These are phyloP conservation scores for Xylota segnis DNA, from an alignment of 2,888 invertebrate genomes.

Conservation along the genomic window DNA sequence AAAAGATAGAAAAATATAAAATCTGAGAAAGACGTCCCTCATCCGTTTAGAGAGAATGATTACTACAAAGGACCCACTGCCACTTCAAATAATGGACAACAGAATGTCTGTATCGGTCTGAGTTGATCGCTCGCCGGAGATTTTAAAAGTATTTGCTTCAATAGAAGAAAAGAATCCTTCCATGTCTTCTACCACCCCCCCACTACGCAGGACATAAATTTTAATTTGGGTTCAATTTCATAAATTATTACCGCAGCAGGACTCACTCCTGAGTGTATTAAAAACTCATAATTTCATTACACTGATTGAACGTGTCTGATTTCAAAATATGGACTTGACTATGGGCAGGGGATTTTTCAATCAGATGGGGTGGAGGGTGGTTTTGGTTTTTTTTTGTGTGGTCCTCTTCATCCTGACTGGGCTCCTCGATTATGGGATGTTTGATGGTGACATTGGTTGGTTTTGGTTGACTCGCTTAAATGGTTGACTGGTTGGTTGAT, in stretches of 20 bases:
- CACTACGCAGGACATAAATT: slow-evolving; percentile 39
- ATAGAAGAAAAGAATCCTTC: slow-evolving; percentile 35
- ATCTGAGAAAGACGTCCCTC: slow-evolving; percentile 21
- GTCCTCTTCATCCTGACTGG: slow-evolving; percentile 6
- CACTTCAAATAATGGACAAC: slow-evolving; percentile 63
- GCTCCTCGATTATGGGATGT: slow-evolving; percentile 28
- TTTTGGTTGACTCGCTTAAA: slow-evolving; percentile 31
- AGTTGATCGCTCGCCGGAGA: not conserved
- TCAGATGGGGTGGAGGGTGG: not conserved
- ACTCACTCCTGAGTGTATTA: slow-evolving; percentile 51
- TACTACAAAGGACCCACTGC: slow-evolving; percentile 61
- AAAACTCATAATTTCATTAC: slow-evolving; percentile 70
- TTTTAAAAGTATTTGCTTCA: slow-evolving; percentile 51
- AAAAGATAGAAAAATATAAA: slow-evolving; percentile 23
- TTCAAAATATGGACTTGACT: slow-evolving; percentile 17
- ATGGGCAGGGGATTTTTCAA: not conserved
- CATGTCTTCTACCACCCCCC: not conserved
- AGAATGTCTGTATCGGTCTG: slow-evolving; percentile 31
- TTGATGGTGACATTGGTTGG: slow-evolving; percentile 38
- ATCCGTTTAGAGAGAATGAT: slow-evolving; percentile 36
- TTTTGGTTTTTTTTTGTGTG: not conserved
- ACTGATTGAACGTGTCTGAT: slow-evolving; percentile 63
- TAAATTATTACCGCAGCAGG: slow-evolving; percentile 65
- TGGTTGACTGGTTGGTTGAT: slow-evolving; percentile 16
- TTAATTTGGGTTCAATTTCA: slow-evolving; percentile 63